phyloP scores from a whole-genome alignment of 2,888 invertebrate species.

The Brachyptera putata region DNA sequence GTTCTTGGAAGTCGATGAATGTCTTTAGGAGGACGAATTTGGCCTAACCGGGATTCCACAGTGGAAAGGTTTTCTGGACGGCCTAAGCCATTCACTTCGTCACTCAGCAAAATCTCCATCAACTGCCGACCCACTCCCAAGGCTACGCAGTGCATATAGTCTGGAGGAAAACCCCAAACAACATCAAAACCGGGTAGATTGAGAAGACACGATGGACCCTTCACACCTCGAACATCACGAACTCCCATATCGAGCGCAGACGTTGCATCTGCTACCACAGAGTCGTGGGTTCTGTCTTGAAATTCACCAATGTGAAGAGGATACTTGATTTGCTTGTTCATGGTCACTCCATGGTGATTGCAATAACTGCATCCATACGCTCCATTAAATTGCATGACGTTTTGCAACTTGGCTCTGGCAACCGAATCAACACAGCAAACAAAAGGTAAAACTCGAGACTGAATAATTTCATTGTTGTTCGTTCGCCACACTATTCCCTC shows the following conservation, averaged over 20 bases:
- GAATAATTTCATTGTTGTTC: background rate
- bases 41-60: background rate
- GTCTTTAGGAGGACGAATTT: background rate
- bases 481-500: background rate
- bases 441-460: background rate
- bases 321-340: background rate
- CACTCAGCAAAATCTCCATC: background rate
- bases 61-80: background rate
- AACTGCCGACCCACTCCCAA: background rate
- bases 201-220: background rate
- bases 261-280: too few species aligned
- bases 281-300: too few species aligned
- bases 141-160: background rate
- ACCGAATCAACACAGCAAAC: background rate
- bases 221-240: background rate
- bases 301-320: background rate
- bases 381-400: background rate
- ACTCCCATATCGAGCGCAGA: background rate
- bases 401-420: background rate
- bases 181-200: too few species aligned
- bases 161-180: too few species aligned
- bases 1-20: constrained; percentile 13
- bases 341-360: background rate
- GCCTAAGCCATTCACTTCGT: too few species aligned
- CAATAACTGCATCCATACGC: background rate